Evolutionary conservation across 2,113 vertebrate species (phyloP), one percentile per base, ranked within the genome.

Genomic region (Menura novaehollandiae): DNA sequence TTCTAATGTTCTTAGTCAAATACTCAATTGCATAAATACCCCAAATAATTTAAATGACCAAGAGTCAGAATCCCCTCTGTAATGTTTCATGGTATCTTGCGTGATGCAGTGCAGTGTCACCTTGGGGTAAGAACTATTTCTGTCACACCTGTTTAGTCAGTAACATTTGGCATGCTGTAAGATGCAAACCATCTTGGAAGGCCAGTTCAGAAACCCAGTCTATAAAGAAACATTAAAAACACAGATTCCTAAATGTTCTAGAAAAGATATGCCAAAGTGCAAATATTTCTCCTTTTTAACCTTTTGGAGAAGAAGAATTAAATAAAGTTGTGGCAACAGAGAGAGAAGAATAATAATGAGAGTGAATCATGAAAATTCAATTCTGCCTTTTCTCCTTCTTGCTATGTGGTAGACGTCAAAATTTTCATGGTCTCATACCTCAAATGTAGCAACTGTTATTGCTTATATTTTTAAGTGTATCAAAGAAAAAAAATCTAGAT

Each of bases 51-150:
- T 46, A 73, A 77, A 81, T 32, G 9, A 62, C 5, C 10, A 35
- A 55, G n/a, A 27, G 27, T 68, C 21, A 74, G 43, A 81, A 75
- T 46, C 26, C 7, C 11, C 20, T 52, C 21, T 69, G 21, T 79
- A 52, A 53, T 62, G 11, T 41, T 74, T 53, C n/a, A 19, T 15
- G 6, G 7, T n/a, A 28, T 13, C 39, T 82, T 37, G 8, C 52
- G 19, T 85, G 37, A 52, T 41, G 22, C 6, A n/a, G 7, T 0
- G 0, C 3, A 0, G 7, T 9, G 9, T 43, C 37, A 33, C 18
- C 68, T 62, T 72, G 11, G 26, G 13, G 11, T 30, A 72, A 72
- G 15, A 85, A 30, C 27, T 35, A 19, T 41, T 83, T 72, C 7
- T 56, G 62, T 49, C 32, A 73, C 21, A 13, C 2, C 1, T 2